Evolutionary conservation across 2,888 invertebrate species (phyloP), one percentile per base, ranked within the genome.

Genomic region (Drosophila buzzatii): DNA sequence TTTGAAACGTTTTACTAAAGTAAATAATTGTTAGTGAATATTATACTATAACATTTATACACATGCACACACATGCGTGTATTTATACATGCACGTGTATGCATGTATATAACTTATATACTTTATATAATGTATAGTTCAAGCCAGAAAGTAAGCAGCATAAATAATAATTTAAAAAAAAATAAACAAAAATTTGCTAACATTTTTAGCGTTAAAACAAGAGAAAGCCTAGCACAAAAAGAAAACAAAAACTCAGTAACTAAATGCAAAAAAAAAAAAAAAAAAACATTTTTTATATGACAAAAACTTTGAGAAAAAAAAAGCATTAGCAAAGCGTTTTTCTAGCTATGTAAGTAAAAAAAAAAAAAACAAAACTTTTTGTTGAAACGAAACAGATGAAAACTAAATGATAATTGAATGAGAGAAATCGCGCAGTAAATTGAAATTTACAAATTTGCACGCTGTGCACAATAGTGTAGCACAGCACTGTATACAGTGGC

Each of bases 1-100:
- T 83, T 88, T 85, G 83, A 87, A 87, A 85, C 45, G 83, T 83
- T 85, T 85, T 85, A 85, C 85, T 88, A 77, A 85, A 85, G 85
- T 83, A 88, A 87, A 88, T 85, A 88, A 88, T 85, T 85, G 88
- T 85, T 85, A 85, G 85, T 85, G 85, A 85, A 88, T 87, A 87
- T 85, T 81, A 72, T 77, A 82, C 72, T 78, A 82, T 69, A 85
- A 74, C 74, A 78, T 83, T 73, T 83, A 75, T 81, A 73, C 55
- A 72, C 45, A 58, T 49, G 56, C 12, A 42, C 4, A n/a, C n/a
- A n/a, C 37, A 37, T 12, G 0, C 12, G 72, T 70, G 73, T 75
- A 85, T 82, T 80, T 74, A 73, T 85, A 82, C 23, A 27, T n/a
- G 3, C 9, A 27, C n/a, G 9, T 16, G 3, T 27, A 45, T 16